Percentiles rank a stretch among this genome's conserved stretches.
phyloP scores from a whole-genome alignment of 2,113 vertebrate species.

The Chamaea fasciata region DNA sequence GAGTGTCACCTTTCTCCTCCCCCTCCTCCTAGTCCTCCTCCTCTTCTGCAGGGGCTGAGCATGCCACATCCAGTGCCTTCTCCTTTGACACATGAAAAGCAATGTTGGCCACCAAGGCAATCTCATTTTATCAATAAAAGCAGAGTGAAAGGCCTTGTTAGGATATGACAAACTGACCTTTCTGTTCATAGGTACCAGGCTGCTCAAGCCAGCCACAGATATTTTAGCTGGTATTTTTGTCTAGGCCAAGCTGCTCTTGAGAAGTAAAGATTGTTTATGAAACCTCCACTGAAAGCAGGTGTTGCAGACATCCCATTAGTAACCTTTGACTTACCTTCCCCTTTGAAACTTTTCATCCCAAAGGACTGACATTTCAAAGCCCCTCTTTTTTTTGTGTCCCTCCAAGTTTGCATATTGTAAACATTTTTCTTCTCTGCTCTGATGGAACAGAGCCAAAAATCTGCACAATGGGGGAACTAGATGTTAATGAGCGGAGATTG shows the following conservation, averaged over 20 bases:
- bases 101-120: neutral
- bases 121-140: slow-evolving; percentile 19
- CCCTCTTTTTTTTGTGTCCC: neutral
- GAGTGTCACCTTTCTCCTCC: neutral
- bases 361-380: slow-evolving; percentile 53
- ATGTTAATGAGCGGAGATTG: slow-evolving; percentile 71
- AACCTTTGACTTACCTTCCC: slow-evolving; percentile 61
- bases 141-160: neutral
- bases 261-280: slow-evolving; percentile 52
- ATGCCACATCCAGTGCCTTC: accelerated
- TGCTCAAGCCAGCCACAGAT: slow-evolving; percentile 17
- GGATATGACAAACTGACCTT: slow-evolving; percentile 34
- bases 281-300: slow-evolving; percentile 58
- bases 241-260: neutral
- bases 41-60: neutral
- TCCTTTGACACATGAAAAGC: neutral
- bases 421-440: slow-evolving; percentile 56
- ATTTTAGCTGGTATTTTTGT: slow-evolving; percentile 20
- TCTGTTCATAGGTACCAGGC: slow-evolving; percentile 12
- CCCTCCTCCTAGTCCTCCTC: neutral
- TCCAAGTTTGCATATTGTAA: slow-evolving; percentile 66
- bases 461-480: slow-evolving; percentile 66
- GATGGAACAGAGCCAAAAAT: slow-evolving; percentile 63
- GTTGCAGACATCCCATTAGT: slow-evolving; percentile 55
- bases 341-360: slow-evolving; percentile 53